These are phyloP conservation scores for Pantelozetes paolii DNA, from an alignment of 2,888 invertebrate genomes.

Conservation along the genomic window DNA sequence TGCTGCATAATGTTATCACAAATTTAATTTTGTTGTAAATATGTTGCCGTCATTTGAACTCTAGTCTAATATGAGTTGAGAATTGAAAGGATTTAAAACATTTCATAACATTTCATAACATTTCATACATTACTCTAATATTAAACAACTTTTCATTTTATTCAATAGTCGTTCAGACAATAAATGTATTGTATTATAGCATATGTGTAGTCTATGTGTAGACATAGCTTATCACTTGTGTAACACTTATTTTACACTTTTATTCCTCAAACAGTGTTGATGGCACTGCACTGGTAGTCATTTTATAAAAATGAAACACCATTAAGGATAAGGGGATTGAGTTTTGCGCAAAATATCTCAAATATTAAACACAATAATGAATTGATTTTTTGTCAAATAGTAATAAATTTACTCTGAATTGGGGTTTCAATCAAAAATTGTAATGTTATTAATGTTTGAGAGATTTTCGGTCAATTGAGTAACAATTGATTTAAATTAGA, in stretches of 20 bases:
- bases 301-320: conserved; percentile 32
- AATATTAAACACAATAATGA: conserved; percentile 7
- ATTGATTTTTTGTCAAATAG: too few relatives aligned
- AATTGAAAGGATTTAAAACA: conserved; percentile 22
- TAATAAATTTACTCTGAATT: too few relatives aligned
- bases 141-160: conserved; percentile 1
- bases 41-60: conserved; percentile 2
- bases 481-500: too few relatives aligned
- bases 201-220: conserved; percentile 25
- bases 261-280: conserved; percentile 5
- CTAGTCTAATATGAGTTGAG: background rate
- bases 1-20: background rate
- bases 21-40: background rate
- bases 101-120: conserved; percentile 15
- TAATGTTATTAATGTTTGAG: too few relatives aligned
- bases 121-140: too few relatives aligned
- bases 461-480: too few relatives aligned
- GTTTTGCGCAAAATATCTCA: background rate
- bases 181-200: background rate
- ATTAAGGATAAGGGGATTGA: conserved; percentile 34
- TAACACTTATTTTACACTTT: conserved; percentile 31
- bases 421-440: background rate
- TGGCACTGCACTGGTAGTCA: conserved; percentile 1
- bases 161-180: conserved; percentile 8
- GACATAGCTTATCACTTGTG: conserved; percentile 1